phyloP scores from a whole-genome alignment of 1,140 invertebrate genomes.

The Ostrea edulis region DNA sequence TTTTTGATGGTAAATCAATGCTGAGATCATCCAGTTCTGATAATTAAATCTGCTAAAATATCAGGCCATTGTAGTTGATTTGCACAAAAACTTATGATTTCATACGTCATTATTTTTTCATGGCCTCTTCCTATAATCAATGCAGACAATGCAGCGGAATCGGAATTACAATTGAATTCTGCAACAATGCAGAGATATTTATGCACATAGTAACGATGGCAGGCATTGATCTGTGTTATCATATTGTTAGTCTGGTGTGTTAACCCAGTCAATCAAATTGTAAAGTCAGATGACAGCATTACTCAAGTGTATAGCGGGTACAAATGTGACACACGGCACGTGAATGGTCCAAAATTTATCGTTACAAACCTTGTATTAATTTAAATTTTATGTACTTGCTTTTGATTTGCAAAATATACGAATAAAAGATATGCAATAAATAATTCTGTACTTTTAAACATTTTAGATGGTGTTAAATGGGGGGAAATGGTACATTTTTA shows the following conservation, averaged over 20 bases:
- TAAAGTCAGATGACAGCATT: not conserved
- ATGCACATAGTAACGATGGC: not conserved
- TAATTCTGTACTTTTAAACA: no score
- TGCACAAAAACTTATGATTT: slow-evolving; percentile 21
- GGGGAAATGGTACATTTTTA: no score
- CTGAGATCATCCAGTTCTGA: not conserved
- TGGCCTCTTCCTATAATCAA: slow-evolving; percentile 9
- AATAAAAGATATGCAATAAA: no score
- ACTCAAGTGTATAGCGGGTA: no score
- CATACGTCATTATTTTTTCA: slow-evolving; percentile 1
- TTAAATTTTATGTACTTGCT: no score
- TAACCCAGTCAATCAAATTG: not conserved
- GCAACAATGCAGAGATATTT: not conserved
- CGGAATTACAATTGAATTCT: not conserved
- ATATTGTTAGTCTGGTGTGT: not conserved
- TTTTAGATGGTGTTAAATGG: no score
- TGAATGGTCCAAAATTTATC: no score
- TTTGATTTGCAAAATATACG: no score
- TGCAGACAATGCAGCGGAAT: not conserved
- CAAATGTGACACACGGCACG: no score
- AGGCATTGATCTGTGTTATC: not conserved
- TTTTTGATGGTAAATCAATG: not conserved
- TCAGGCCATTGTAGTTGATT: not conserved
- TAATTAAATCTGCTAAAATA: slow-evolving; percentile 8
- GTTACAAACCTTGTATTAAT: no score